Base-by-base conservation (phyloP, 2,113 vertebrate species). In the Hypomesus transpacificus region DNA sequence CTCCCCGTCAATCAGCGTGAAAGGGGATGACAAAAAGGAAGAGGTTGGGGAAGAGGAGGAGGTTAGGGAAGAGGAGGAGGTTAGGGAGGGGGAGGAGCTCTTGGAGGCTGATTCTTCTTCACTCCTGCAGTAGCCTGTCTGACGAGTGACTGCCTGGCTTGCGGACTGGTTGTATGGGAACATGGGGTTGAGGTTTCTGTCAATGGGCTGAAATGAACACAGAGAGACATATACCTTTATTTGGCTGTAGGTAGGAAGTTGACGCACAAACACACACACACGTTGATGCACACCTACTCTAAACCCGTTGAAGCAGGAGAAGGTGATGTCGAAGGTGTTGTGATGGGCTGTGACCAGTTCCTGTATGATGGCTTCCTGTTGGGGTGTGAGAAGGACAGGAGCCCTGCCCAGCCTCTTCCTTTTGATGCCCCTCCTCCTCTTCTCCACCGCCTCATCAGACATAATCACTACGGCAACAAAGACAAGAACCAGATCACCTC, bases 391-490 rank as follows among this genome's bases (percentile, higher is more conserved):
- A 1, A 26, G 24, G 28, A 70, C 21, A 1, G 61, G 59, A 3
- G 69, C 75, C 0, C 54, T 59, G 5, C 71, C 74, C 80, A 75
- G 84, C 72, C 68, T 87, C 74, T 85, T 92, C 76, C 52, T 86
- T 74, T 75, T 87, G 78, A 93, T 91, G 28, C 86, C 70, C 52
- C 84, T 85, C 17, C 91, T 79, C 18, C 91, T 82, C 80, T 89
- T 82, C 75, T 91, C 87, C 78, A 93, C 88, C 0, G 89, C 91
- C 0, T 85, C 83, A 0, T 93, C 90, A 0, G 91, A 91, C 92
- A 92, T 92, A 82, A 92, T 91, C 84, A 93, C 92, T 93, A 7
- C 7, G 67, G 54, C 17, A 57, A 58, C 26, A 13, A 60, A 26
- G 68, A 1, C 63, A 46, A 0, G 34, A 4, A 52, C 17, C 18